Conservation (phyloP, 35 echinoderm and acorn worm genomes). For the Apostichopus parvimensis region DNA sequence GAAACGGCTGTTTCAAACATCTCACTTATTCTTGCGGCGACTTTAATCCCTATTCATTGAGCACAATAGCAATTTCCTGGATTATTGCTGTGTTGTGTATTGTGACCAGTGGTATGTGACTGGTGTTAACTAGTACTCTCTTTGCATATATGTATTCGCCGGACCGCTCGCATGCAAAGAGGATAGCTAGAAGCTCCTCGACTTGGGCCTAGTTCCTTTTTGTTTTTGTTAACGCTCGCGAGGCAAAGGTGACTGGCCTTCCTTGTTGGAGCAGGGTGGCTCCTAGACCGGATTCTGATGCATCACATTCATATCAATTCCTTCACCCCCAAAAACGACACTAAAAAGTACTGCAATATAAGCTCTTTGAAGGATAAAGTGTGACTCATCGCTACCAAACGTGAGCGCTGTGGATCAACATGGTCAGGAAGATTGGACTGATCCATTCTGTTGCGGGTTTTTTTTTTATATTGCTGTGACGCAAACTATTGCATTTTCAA, state of each 20-base stretch:
- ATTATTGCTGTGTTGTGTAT: slow-evolving; percentile 37
- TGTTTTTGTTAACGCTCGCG: background rate
- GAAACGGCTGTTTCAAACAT: background rate
- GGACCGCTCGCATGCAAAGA: slow-evolving; percentile 66
- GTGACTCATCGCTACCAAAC: too few relatives aligned
- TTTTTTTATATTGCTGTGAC: too few relatives aligned
- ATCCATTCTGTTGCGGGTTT: too few relatives aligned
- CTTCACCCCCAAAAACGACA: too few relatives aligned
- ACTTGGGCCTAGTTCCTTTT: slow-evolving; percentile 81
- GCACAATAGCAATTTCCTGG: slow-evolving; percentile 27
- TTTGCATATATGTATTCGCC: slow-evolving; percentile 50
- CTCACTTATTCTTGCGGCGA: slow-evolving; percentile 42
- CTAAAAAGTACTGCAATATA: too few relatives aligned
- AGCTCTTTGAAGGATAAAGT: too few relatives aligned
- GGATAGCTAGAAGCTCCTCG: slow-evolving; percentile 73
- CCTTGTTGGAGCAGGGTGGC: slow-evolving; percentile 62
- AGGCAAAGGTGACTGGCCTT: slow-evolving; percentile 66
- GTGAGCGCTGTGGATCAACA: too few relatives aligned
- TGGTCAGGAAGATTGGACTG: too few relatives aligned
- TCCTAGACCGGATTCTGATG: too few relatives aligned
- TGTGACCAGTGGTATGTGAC: slow-evolving; percentile 26
- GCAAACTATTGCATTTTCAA: too few relatives aligned
- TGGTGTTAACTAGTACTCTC: background rate
- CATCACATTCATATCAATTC: too few relatives aligned
- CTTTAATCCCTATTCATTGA: too few relatives aligned